These are phyloP conservation scores for Netelia fuscicornis DNA, from an alignment of 2,888 invertebrate species.

Conservation along the genomic window DNA sequence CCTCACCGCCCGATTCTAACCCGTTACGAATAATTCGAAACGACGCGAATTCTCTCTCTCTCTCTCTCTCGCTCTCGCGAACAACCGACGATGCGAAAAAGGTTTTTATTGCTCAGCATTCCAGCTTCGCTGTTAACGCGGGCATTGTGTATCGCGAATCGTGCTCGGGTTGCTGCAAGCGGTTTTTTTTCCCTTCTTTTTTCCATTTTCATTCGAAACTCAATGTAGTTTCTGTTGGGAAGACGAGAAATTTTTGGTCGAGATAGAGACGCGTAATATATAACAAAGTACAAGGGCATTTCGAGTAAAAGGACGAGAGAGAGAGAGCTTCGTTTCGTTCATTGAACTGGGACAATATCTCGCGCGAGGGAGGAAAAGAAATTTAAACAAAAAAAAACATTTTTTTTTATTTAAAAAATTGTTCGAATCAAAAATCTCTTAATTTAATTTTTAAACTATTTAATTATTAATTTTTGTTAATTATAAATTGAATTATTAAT, in stretches of 20 bases:
- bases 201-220: not conserved
- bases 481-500: too few relatives aligned
- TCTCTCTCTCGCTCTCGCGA: not conserved
- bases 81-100: slow-evolving; percentile 55
- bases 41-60: slow-evolving; percentile 5
- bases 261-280: too few relatives aligned
- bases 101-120: slow-evolving; percentile 62
- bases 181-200: not conserved
- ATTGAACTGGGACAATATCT: too few relatives aligned
- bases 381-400: too few relatives aligned
- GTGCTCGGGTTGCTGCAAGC: slow-evolving; percentile 25
- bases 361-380: too few relatives aligned
- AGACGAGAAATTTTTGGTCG: not conserved
- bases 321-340: too few relatives aligned
- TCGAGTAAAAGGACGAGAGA: too few relatives aligned
- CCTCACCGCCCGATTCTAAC: slow-evolving; percentile 26
- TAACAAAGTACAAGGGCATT: too few relatives aligned
- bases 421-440: too few relatives aligned
- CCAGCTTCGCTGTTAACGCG: slow-evolving; percentile 16
- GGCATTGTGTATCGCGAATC: slow-evolving; percentile 4
- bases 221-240: not conserved
- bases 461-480: too few relatives aligned
- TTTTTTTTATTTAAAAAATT: too few relatives aligned
- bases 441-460: too few relatives aligned
- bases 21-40: slow-evolving; percentile 61